A percentile compares a stretch with the other conserved stretches of the same genome.
Conservation (phyloP, 2,888 invertebrate genomes). For the Buathra laborator region DNA sequence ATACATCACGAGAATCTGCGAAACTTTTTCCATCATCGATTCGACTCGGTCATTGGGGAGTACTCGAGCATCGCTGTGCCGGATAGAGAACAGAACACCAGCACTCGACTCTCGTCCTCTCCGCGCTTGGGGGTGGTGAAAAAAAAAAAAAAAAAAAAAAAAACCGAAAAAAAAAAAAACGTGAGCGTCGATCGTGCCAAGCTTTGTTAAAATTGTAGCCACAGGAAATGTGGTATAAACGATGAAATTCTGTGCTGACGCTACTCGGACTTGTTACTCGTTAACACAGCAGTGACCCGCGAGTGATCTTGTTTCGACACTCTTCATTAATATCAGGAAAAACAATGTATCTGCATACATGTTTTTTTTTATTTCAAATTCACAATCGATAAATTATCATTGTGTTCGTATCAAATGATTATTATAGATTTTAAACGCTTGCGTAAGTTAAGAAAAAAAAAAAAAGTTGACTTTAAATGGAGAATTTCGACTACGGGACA, state of each 20-base stretch:
- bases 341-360: neutral
- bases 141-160: slow-evolving; percentile 24
- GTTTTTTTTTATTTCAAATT: neutral
- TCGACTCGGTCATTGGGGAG: slow-evolving; percentile 76
- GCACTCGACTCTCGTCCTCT: slow-evolving; percentile 46
- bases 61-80: slow-evolving; percentile 67
- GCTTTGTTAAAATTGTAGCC: slow-evolving; percentile 60
- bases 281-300: neutral
- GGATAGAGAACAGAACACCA: slow-evolving; percentile 21
- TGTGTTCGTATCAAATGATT: neutral
- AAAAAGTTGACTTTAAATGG: neutral
- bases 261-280: neutral
- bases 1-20: slow-evolving; percentile 78
- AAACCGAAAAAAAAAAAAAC: slow-evolving; percentile 17
- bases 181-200: slow-evolving; percentile 30
- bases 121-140: slow-evolving; percentile 7
- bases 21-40: slow-evolving; percentile 82
- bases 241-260: slow-evolving; percentile 3
- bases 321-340: neutral
- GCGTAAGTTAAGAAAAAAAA: neutral
- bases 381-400: neutral
- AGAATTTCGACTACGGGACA: slow-evolving; percentile 5
- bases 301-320: neutral
- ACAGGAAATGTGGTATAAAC: slow-evolving; percentile 35
- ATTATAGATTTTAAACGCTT: neutral